Conservation (phyloP, 2,797 vertebrate genomes). For the Rhinogobio ventralis region DNA sequence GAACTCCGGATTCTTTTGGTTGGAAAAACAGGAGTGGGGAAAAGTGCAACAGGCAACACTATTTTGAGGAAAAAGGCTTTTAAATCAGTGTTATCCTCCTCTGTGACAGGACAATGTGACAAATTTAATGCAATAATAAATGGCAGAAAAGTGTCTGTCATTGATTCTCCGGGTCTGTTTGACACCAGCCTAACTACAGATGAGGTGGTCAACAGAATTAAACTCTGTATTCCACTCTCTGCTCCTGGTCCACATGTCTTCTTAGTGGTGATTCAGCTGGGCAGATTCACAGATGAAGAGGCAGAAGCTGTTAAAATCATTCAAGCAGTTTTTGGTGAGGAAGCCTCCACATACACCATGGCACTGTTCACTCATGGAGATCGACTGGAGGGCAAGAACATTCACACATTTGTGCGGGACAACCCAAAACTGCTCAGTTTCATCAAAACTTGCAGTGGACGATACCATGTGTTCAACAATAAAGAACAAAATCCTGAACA, state of each 20-base stretch:
- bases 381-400: slow-evolving; percentile 4
- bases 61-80: slow-evolving; percentile 36
- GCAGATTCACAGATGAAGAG: slow-evolving; percentile 50
- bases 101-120: slow-evolving; percentile 26
- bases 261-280: slow-evolving; percentile 42
- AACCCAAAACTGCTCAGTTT: neutral
- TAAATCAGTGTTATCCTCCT: slow-evolving; percentile 34
- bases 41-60: slow-evolving; percentile 52
- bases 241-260: slow-evolving; percentile 53
- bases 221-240: slow-evolving; percentile 44
- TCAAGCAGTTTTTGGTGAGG: slow-evolving; percentile 32
- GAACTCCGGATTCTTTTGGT: slow-evolving; percentile 43
- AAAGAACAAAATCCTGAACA: slow-evolving; percentile 12
- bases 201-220: slow-evolving; percentile 33
- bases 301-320: slow-evolving; percentile 12
- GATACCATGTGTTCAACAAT: slow-evolving; percentile 40
- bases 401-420: slow-evolving; percentile 30
- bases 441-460: neutral
- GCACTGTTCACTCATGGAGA: slow-evolving; percentile 43
- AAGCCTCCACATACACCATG: slow-evolving; percentile 25
- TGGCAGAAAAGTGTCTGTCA: slow-evolving; percentile 28
- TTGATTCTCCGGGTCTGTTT: slow-evolving; percentile 51
- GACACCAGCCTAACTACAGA: slow-evolving; percentile 1
- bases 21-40: slow-evolving; percentile 54
- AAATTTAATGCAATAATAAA: neutral